Percentiles rank a stretch among this genome's conserved stretches.
phyloP scores from a whole-genome alignment of 2,113 vertebrate genomes.

The Pluvianellus socialis region DNA sequence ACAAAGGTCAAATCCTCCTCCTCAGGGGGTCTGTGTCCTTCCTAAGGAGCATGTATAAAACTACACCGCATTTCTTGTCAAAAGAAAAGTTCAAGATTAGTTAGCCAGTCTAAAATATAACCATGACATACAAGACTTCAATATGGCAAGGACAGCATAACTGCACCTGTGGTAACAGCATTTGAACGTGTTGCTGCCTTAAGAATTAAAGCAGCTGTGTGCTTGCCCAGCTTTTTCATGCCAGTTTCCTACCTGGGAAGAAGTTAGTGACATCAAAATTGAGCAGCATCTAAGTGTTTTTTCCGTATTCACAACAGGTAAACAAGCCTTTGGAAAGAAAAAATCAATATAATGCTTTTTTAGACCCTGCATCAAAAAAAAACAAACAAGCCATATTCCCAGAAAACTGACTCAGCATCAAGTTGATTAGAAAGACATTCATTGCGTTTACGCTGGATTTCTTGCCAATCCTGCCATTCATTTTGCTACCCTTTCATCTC shows the following conservation, averaged over 20 bases:
- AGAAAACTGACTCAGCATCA: neutral
- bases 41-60: neutral
- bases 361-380: neutral
- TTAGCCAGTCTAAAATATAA: neutral
- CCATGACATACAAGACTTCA: neutral
- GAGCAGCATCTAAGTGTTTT: neutral
- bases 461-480: neutral
- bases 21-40: neutral
- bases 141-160: neutral
- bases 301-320: neutral
- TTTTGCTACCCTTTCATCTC: neutral
- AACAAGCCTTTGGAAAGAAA: neutral
- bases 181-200: neutral
- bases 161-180: neutral
- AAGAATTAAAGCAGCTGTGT: neutral
- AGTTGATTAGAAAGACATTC: neutral
- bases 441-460: neutral
- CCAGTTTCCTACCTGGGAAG: neutral
- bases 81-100: neutral
- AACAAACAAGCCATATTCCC: neutral
- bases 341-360: neutral
- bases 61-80: neutral
- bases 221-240: neutral
- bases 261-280: neutral
- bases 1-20: neutral